A percentile compares a stretch with the other conserved stretches of the same genome.
These are phyloP conservation scores for Volucella inflata DNA, from an alignment of 2,888 invertebrate species.

Conservation along the genomic window DNA sequence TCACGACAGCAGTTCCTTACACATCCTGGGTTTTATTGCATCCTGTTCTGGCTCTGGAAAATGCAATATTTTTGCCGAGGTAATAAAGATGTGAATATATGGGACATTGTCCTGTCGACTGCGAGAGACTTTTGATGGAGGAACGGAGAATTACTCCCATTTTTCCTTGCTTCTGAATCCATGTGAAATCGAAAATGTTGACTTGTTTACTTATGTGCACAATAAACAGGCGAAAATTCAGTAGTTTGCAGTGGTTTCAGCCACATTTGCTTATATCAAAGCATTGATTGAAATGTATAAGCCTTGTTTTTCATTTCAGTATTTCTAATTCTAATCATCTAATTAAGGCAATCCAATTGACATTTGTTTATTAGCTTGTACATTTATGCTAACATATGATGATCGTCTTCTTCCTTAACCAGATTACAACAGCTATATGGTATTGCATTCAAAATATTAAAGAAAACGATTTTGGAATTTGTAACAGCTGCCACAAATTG, in stretches of 20 bases:
- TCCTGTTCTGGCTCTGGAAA: conserved; percentile 59
- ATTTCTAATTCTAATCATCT: too few species aligned
- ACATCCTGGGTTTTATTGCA: conserved; percentile 70
- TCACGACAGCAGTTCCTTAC: conserved; percentile 69
- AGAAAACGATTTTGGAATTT: too few species aligned
- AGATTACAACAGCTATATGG: too few species aligned
- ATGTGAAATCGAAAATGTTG: conserved; percentile 27
- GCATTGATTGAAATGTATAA: neutral
- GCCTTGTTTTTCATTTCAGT: neutral
- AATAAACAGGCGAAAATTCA: neutral
- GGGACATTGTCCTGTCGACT: conserved; percentile 55
- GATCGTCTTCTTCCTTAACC: too few species aligned
- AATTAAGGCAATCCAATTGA: too few species aligned
- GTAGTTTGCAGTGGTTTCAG: neutral
- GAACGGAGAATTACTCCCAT: conserved; percentile 11
- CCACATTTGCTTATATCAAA: conserved; percentile 2
- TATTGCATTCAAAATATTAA: too few species aligned
- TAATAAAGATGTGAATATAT: conserved; percentile 67
- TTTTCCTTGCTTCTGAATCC: conserved; percentile 11
- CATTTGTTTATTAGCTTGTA: too few species aligned
- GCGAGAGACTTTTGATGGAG: conserved; percentile 57
- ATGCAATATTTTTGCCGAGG: conserved; percentile 63
- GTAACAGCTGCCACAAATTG: too few species aligned
- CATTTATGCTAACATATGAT: too few species aligned
- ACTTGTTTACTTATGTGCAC: conserved; percentile 44